Evolutionary conservation across 2,888 invertebrate species (phyloP).

Genomic region (Pteria penguin): DNA sequence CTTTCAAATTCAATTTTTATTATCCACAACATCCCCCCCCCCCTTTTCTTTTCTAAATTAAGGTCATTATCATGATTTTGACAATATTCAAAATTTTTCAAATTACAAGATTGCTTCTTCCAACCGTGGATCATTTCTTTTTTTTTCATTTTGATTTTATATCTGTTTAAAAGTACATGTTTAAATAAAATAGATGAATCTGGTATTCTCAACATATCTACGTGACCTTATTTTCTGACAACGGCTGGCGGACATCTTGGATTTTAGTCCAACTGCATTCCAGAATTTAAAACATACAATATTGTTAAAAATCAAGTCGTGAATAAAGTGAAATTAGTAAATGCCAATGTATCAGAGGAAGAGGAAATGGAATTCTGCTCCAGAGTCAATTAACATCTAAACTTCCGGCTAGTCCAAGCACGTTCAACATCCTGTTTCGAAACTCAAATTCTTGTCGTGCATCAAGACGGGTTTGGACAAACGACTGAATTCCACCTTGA

Average conservation of each 20-base stretch:
- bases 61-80: too few species aligned
- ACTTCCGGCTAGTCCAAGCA: conserved; percentile 73
- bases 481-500: background rate
- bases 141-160: too few species aligned
- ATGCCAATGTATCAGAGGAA: conserved; percentile 39
- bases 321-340: background rate
- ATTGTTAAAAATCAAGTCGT: background rate
- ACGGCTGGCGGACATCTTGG: conserved; percentile 37
- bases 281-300: background rate
- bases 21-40: too few species aligned
- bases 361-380: conserved; percentile 75
- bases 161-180: too few species aligned
- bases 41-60: too few species aligned
- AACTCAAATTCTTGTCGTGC: conserved; percentile 8
- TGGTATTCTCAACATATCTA: too few species aligned
- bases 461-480: conserved; percentile 1
- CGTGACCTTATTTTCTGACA: too few species aligned
- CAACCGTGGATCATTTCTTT: too few species aligned
- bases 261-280: background rate
- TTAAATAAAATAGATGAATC: too few species aligned
- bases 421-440: conserved; percentile 74
- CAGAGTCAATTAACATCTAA: conserved; percentile 71
- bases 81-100: too few species aligned
- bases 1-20: too few species aligned
- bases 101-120: too few species aligned